Evolutionary conservation across 1,140 invertebrate genomes (phyloP).

Genomic region (Drosophila nikananu): DNA sequence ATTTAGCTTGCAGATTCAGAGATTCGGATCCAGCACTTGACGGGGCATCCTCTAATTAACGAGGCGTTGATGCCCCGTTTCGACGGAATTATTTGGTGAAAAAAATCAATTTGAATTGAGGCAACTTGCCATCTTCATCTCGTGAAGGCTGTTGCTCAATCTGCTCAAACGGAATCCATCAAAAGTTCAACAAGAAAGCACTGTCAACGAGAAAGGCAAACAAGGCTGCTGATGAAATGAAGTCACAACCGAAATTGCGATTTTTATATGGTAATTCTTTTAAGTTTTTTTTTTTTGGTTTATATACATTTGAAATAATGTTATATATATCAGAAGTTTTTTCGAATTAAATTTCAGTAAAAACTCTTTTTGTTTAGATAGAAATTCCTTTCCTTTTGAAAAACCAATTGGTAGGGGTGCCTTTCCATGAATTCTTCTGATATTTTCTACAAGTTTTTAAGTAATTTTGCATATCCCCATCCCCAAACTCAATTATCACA

Average conservation of each 20-base stretch:
- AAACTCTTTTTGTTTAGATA: background rate
- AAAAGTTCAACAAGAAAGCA: constrained; percentile 32
- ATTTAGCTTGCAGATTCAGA: constrained; percentile 38
- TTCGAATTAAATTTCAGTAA: background rate
- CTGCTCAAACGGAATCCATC: constrained; percentile 40
- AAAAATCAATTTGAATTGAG: constrained; percentile 34
- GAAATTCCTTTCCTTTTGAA: background rate
- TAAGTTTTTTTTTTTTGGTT: background rate
- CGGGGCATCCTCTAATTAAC: constrained; percentile 60
- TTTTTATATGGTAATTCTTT: background rate
- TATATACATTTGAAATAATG: background rate
- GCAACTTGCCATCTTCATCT: background rate
- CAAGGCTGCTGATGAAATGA: constrained; percentile 3
- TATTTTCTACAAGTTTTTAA: background rate
- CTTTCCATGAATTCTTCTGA: background rate
- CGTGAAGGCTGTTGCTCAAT: constrained; percentile 25
- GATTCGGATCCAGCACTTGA: constrained; percentile 13
- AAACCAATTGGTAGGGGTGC: background rate
- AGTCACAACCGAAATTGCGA: background rate
- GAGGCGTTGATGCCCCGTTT: constrained; percentile 67
- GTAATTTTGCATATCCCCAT: background rate
- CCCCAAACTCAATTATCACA: constrained; percentile 30
- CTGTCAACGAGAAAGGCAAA: constrained; percentile 26
- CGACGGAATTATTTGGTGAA: background rate
- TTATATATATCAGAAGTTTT: background rate